Conservation (phyloP, 1,140 invertebrate genomes). For the Bombus confusus region DNA sequence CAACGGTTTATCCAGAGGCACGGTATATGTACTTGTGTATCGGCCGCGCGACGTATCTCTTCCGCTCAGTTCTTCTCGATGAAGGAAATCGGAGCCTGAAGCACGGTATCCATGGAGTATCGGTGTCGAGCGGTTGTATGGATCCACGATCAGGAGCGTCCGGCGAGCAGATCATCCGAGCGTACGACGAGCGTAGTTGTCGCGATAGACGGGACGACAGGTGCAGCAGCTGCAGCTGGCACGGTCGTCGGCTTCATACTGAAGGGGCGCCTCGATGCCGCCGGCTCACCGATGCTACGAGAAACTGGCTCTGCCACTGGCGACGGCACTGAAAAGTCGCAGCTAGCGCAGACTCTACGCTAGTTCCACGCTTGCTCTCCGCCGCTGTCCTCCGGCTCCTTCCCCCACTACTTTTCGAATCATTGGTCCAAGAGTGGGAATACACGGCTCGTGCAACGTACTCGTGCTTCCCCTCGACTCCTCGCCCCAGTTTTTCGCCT, state of each 20-base stretch:
- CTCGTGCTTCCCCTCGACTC: not conserved
- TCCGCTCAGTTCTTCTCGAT: conserved; percentile 8
- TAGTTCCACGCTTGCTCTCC: conserved; percentile 63
- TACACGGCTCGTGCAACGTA: not conserved
- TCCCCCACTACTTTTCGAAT: conserved; percentile 15
- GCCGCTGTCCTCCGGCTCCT: conserved; percentile 56
- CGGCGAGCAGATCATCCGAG: not conserved
- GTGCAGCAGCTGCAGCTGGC: conserved; percentile 73
- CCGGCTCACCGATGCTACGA: conserved; percentile 61
- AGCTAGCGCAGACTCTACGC: conserved; percentile 51
- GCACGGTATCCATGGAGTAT: conserved; percentile 40
- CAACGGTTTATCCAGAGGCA: conserved; percentile 9
- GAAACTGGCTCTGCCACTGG: conserved; percentile 59
- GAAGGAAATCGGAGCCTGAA: conserved; percentile 37
- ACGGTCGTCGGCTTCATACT: conserved; percentile 79
- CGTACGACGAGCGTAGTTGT: conserved; percentile 18
- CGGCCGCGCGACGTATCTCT: not conserved
- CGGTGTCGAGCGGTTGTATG: not conserved
- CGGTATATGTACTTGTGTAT: not conserved
- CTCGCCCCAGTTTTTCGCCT: not conserved
- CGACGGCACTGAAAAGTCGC: conserved; percentile 57
- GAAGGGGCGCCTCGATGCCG: conserved; percentile 69
- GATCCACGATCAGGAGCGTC: conserved; percentile 13
- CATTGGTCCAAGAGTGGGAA: not conserved
- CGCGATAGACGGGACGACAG: conserved; percentile 59